Base-by-base conservation (phyloP, 2,888 invertebrate species). In the Galeruca laticollis region DNA sequence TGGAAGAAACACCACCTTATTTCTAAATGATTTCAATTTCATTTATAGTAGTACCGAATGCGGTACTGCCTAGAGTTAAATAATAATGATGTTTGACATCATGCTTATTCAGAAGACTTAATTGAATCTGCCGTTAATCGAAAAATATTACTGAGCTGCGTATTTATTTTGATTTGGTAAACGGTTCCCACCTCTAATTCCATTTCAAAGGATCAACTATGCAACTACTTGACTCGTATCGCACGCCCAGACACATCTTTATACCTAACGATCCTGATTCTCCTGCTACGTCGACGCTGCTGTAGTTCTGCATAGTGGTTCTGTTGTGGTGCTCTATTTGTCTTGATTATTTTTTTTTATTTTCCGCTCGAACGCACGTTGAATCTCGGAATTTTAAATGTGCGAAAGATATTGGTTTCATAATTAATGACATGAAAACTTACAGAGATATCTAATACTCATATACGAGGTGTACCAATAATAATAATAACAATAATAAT, bases 191-290 rank as follows among this genome's bases (percentile, higher is more conserved):
- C 8, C 64, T 64, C 64, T 56, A 64, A 35, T 18, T 33, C 10
- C n/a, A 56, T 56, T 64, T 43, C 40, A 56, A 15, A 43, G 20
- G 37, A 40, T 37, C 40, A 15, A 64, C 64, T 26, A 49, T 60
- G 26, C 52, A 26, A 56, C 64, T 64, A 56, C 54, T 64, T 64
- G 64, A 56, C 64, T 63, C 64, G 56, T 64, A 56, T 64, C 54
- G 68, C 64, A 71, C 60, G 68, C 64, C 68, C 64, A 57, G 64
- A 56, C 68, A 56, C 56, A 71, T 70, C 70, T 54, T 54, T 54
- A 31, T 54, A 54, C 31, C 67, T 59, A 64, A 64, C 64, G 56
- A 64, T 56, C 20, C 56, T 64, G 56, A 64, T 64, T 26, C 64
- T 47, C 21, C 43, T 54, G 10, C 51, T 51, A 51, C 13, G 31